Base-by-base conservation (phyloP, 2,113 vertebrate genomes). In the Paraplagusia blochii region DNA sequence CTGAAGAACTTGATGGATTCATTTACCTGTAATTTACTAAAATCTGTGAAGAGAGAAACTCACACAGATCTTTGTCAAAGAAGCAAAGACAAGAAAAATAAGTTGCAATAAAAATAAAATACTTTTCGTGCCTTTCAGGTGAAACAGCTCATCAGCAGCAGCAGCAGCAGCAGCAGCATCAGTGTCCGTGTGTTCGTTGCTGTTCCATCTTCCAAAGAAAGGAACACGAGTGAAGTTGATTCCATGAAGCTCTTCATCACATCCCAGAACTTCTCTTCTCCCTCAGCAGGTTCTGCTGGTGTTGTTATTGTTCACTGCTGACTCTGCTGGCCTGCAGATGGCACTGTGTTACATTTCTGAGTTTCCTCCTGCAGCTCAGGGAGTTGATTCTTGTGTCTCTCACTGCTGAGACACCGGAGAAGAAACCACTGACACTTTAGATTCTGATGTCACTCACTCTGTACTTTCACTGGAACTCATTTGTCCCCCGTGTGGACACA, bases 291-390 rank as follows among this genome's bases (percentile, higher is more conserved):
- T 66, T 80, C 65, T 50, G 77, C 78, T 79, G 78, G 70, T 54
- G 14, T 17, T 16, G 35, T 36, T 47, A 66, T 29, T 47, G 54
- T 11, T 16, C 44, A 63, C 66, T 80, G 80, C 63, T 9, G 50
- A 46, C 74, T 76, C 29, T 44, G 78, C 76, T 74, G 71, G 82
- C 82, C 82, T 85, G 77, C 85, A 84, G 81, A 79, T 87, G 85
- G 85, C 82, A 85, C 77, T 74, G 77, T 82, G 83, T 81, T 77
- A 68, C 83, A 82, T 81, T 79, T 79, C 76, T 81, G 55, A 54
- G 39, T 68, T 61, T 76, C 43, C 76, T 77, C 66, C 69, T 54
- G 65, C 63, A 35, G 65, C 62, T 77, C 66, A 14, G 38, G 59
- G 66, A 2, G 38, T 12, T 39, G n/a, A n/a, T n/a, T n/a, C n/a